Conservation (phyloP, 2,888 invertebrate genomes). For the Campoplex nolae region DNA sequence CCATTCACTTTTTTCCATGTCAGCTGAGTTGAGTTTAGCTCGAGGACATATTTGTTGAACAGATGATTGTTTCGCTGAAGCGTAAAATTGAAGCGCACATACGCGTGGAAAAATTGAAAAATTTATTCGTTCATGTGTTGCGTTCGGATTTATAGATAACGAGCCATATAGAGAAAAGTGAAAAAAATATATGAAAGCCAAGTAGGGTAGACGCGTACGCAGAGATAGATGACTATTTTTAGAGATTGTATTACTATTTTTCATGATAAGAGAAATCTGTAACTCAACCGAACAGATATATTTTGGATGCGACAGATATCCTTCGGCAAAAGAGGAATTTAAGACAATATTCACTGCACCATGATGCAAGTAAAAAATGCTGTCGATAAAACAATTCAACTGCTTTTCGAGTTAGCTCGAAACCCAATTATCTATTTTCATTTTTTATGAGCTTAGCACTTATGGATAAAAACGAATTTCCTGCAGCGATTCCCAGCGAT, state of each 20-base stretch:
- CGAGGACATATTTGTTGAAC: slow-evolving; percentile 10
- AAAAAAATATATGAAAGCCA: not conserved
- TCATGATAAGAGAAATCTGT: not conserved
- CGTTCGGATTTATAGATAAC: slow-evolving; percentile 31
- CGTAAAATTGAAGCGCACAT: slow-evolving; percentile 41
- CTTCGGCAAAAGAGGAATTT: not conserved
- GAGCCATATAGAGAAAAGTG: not conserved
- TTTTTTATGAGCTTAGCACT: not conserved
- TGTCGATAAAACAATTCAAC: no score
- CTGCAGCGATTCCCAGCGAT: not conserved
- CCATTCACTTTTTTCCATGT: slow-evolving; percentile 5
- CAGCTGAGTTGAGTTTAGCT: slow-evolving; percentile 4
- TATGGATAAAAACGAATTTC: not conserved
- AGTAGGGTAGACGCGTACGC: not conserved
- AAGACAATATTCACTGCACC: no score
- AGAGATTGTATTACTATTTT: not conserved
- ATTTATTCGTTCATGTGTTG: slow-evolving; percentile 39
- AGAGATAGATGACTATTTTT: not conserved
- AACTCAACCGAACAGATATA: not conserved
- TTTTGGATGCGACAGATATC: not conserved
- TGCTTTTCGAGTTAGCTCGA: not conserved
- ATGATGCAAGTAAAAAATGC: no score
- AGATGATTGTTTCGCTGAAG: slow-evolving; percentile 24
- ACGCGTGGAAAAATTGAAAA: slow-evolving; percentile 30
- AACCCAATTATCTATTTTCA: not conserved